Percentiles rank a stretch among this genome's conserved stretches.
Evolutionary conservation across 2,888 invertebrate species (phyloP).

Genomic region (Tryphoninae sp.): DNA sequence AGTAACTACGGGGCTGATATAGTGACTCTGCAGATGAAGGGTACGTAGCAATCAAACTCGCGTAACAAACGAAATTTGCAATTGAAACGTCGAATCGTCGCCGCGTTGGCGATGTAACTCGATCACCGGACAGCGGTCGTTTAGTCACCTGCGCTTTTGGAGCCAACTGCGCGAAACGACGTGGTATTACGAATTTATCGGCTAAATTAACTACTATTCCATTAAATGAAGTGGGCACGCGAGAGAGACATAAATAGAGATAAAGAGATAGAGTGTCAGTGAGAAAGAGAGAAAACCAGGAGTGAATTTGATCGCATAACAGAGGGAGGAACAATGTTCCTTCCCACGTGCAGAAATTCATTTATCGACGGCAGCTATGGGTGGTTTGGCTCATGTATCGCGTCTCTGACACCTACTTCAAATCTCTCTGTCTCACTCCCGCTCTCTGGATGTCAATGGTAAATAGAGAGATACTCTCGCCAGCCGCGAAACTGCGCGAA

Average conservation of each 20-base stretch:
- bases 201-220: conserved; percentile 71
- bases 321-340: conserved; percentile 2
- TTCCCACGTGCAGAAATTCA: conserved; percentile 64
- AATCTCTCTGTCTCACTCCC: conserved; percentile 41
- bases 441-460: conserved; percentile 42
- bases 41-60: not conserved
- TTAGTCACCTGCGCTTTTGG: conserved; percentile 1
- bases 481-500: conserved; percentile 52
- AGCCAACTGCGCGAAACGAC: conserved; percentile 42
- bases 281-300: conserved; percentile 11
- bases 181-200: conserved; percentile 68
- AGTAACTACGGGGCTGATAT: too few relatives aligned
- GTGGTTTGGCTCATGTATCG: conserved; percentile 25
- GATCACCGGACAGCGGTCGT: not conserved
- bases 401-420: conserved; percentile 13
- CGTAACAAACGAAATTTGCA: conserved; percentile 1
- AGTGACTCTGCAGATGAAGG: too few relatives aligned
- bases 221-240: conserved; percentile 65
- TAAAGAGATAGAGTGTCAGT: not conserved
- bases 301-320: not conserved
- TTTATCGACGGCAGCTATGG: conserved; percentile 67
- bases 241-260: conserved; percentile 10
- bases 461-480: conserved; percentile 9
- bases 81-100: conserved; percentile 7
- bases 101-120: not conserved